Base-by-base conservation (phyloP, 1,140 invertebrate genomes). In the Musca vetustissima region DNA sequence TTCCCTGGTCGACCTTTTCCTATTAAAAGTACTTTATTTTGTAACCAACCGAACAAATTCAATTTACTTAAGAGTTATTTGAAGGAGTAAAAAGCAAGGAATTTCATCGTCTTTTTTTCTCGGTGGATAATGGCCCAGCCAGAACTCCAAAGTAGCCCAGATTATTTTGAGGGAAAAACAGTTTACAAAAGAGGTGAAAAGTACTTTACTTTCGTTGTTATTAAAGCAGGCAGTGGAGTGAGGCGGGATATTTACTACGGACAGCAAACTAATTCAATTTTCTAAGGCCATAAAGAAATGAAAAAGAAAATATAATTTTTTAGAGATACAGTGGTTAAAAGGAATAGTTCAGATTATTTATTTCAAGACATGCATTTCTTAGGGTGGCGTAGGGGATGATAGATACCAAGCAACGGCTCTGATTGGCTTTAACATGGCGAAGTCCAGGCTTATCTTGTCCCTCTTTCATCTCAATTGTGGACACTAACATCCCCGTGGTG, bases 191-290 rank as follows among this genome's bases (percentile, higher is more conserved):
- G 57, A 61, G 57, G 57, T 61, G 57, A 61, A 61, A 61, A 61
- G 57, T 43, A 43, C 57, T 61, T 61, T 17, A 59, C 25, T 28
- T 24, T 19, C 17, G 17, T 43, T 43, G 57, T 36, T 28, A 28
- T 28, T 32, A 21, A 21, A 21, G 0, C 9, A 7, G 8, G 17
- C 49, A 13, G n/a, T 19, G 17, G 17, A 21, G 9, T 52, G 8
- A 9, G 17, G 8, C 17, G 21, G 21, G 17, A 21, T 17, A 21
- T 19, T 19, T 17, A 4, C n/a, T 9, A 21, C 9, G 21, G 21
- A 52, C 1, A 52, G 17, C 14, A 25, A 9, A 24, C 36, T 22
- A 66, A 69, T 65, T 69, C 64, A 52, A 69, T 65, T 69, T 68
- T n/a, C n/a, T n/a, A n/a, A n/a, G n/a, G n/a, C n/a, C n/a, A n/a